A percentile compares a stretch with the other conserved stretches of the same genome.
Evolutionary conservation across 2,888 invertebrate genomes (phyloP).

Genomic region (Gandaritis pyraliata): DNA sequence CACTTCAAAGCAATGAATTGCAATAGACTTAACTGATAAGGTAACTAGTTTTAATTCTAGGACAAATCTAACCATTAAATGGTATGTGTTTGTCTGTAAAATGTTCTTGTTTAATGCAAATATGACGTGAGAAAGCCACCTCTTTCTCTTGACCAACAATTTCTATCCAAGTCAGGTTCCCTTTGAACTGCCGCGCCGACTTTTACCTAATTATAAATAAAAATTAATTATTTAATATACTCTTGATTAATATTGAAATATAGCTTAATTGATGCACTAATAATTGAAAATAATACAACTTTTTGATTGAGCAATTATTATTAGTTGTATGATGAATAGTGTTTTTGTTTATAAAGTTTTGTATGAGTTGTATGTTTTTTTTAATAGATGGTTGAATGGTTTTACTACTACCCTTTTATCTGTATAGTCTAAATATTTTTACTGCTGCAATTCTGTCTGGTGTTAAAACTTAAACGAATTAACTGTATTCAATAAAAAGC

Average conservation of each 20-base stretch:
- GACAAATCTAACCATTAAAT: background rate
- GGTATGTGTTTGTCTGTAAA: background rate
- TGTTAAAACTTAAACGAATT: no score
- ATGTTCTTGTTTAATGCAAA: background rate
- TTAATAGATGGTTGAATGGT: conserved; percentile 13
- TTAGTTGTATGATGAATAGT: conserved; percentile 38
- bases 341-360: conserved; percentile 20
- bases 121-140: conserved; percentile 10
- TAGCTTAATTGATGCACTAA: conserved; percentile 59
- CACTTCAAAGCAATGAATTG: background rate
- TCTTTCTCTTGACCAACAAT: conserved; percentile 20
- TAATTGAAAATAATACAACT: conserved; percentile 58
- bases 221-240: conserved; percentile 43
- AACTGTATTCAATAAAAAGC: no score
- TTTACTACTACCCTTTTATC: no score
- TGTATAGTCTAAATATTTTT: background rate
- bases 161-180: conserved; percentile 28
- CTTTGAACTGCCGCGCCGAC: conserved; percentile 60
- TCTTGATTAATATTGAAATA: conserved; percentile 62
- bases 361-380: conserved; percentile 20
- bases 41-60: background rate
- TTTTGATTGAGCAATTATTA: conserved; percentile 62
- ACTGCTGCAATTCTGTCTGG: background rate
- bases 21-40: no score
- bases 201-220: conserved; percentile 66